phyloP scores from a whole-genome alignment of 2,888 invertebrate genomes.

The Cheilosia variabilis region DNA sequence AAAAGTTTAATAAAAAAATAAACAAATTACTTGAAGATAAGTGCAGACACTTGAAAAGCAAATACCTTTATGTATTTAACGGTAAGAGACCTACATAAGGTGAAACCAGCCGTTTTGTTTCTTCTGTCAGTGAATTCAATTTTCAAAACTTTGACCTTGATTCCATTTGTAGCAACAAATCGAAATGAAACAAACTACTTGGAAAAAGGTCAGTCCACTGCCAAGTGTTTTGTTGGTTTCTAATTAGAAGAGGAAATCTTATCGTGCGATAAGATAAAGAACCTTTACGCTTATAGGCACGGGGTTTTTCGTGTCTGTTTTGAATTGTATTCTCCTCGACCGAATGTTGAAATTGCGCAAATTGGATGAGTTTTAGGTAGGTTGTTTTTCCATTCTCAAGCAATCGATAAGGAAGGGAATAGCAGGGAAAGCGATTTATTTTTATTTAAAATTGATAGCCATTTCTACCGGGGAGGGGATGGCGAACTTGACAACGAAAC shows the following conservation, averaged over 20 bases:
- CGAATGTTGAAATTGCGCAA: conserved; percentile 25
- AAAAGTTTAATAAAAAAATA: conserved; percentile 52
- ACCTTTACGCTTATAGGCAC: conserved; percentile 1
- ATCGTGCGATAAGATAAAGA: conserved; percentile 47
- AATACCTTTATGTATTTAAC: conserved; percentile 49
- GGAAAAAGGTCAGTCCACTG: conserved; percentile 1
- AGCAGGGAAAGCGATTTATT: not conserved
- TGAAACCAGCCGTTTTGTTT: conserved; percentile 49
- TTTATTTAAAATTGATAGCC: not conserved
- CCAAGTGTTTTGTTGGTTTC: conserved; percentile 16
- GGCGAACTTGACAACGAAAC: conserved; percentile 22
- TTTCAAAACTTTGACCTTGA: conserved; percentile 68
- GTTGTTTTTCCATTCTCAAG: conserved; percentile 1
- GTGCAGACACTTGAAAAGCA: conserved; percentile 54
- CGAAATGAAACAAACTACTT: conserved; percentile 32
- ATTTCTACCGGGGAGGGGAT: conserved; percentile 9
- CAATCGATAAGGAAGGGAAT: conserved; percentile 13
- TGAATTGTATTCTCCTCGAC: conserved; percentile 8
- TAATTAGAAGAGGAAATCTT: conserved; percentile 41
- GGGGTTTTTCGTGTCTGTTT: conserved; percentile 15
- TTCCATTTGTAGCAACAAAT: conserved; percentile 58
- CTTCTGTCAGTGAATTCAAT: conserved; percentile 5
- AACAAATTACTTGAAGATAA: conserved; percentile 55
- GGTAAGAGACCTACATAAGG: conserved; percentile 60
- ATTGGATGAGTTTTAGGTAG: conserved; percentile 7